phyloP scores from a whole-genome alignment of 2,113 vertebrate genomes.

The Leucopternis melanops region DNA sequence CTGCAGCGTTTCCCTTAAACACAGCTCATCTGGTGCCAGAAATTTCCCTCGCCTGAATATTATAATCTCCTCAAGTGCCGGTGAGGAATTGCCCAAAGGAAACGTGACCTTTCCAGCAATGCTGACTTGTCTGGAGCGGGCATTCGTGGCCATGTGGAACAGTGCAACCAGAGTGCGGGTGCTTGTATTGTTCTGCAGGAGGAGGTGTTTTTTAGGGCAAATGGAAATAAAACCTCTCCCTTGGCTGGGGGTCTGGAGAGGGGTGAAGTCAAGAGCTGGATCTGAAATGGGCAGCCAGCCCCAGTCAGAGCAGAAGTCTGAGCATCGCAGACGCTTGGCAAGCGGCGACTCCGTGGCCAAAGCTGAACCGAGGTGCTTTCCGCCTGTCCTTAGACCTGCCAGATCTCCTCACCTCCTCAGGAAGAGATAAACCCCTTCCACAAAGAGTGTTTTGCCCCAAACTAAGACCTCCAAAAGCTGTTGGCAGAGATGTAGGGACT shows the following conservation, averaged over 20 bases:
- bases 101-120: background rate
- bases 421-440: background rate
- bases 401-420: background rate
- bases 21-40: conserved; percentile 25
- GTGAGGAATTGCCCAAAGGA: conserved; percentile 17
- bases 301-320: background rate
- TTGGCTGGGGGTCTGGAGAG: background rate
- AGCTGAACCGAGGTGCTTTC: background rate
- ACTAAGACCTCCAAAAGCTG: background rate
- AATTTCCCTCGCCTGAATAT: background rate
- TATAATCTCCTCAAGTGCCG: background rate
- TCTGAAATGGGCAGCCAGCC: background rate
- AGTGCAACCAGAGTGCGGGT: accelerated
- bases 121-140: background rate
- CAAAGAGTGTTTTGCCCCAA: background rate
- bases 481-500: background rate
- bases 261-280: conserved; percentile 8
- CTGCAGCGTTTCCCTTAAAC: conserved; percentile 18
- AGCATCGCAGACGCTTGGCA: background rate
- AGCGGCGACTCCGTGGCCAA: background rate
- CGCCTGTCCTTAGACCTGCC: background rate
- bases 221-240: background rate
- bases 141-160: background rate
- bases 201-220: background rate
- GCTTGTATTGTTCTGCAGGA: background rate